These are phyloP conservation scores for Drosophila hydei DNA, from an alignment of 1,140 invertebrate species.

Conservation along the genomic window DNA sequence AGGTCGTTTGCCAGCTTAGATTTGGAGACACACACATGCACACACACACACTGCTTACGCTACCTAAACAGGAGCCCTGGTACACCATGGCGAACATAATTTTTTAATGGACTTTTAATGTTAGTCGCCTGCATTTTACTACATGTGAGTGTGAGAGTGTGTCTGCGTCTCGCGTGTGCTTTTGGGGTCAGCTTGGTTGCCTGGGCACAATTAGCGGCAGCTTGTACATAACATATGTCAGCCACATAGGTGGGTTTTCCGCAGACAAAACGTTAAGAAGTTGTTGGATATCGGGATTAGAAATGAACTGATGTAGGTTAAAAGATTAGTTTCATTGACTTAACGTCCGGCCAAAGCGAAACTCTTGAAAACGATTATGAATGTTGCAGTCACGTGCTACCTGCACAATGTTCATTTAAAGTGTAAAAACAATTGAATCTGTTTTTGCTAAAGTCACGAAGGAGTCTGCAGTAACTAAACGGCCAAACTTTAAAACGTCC, in stretches of 20 bases:
- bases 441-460: too few species aligned
- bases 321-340: too few species aligned
- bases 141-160: conserved; percentile 25
- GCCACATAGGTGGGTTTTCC: conserved; percentile 58
- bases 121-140: conserved; percentile 62
- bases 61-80: conserved; percentile 59
- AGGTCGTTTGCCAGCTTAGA: conserved; percentile 39
- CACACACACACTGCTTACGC: conserved; percentile 14
- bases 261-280: conserved; percentile 10
- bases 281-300: conserved; percentile 5
- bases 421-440: too few species aligned
- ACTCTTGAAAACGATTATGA: too few species aligned
- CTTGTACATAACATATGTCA: conserved; percentile 66
- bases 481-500: too few species aligned
- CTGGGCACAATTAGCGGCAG: conserved; percentile 66
- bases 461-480: too few species aligned
- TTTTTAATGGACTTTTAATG: conserved; percentile 82
- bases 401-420: too few species aligned
- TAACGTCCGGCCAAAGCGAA: too few species aligned
- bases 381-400: too few species aligned
- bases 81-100: conserved; percentile 63
- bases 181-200: conserved; percentile 55
- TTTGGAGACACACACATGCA: conserved; percentile 27
- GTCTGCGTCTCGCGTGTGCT: conserved; percentile 43
- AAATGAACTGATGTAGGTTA: not conserved